Evolutionary conservation across 2,888 invertebrate genomes (phyloP).

Genomic region (Ernsta delagoae): DNA sequence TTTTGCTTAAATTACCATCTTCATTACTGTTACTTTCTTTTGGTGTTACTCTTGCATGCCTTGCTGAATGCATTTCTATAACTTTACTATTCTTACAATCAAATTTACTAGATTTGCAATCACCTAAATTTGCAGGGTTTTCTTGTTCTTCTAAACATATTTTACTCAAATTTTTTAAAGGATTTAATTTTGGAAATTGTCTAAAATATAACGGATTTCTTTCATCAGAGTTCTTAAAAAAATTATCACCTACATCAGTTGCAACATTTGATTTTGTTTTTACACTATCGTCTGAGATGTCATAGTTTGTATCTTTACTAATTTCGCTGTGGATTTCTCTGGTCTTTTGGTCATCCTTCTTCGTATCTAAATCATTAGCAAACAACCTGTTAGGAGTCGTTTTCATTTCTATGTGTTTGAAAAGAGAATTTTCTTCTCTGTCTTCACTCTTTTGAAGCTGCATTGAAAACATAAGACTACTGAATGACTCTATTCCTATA

Average conservation of each 20-base stretch:
- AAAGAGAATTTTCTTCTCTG: not conserved
- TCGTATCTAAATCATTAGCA: not conserved
- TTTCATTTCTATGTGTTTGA: conserved; percentile 22
- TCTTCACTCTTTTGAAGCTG: conserved; percentile 3
- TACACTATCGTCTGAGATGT: not conserved
- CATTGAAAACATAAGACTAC: conserved; percentile 45
- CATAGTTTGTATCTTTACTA: not conserved
- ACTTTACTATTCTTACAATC: not conserved
- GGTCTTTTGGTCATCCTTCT: not conserved
- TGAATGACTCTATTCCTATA: conserved; percentile 53
- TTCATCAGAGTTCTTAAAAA: not conserved
- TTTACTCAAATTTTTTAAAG: not conserved
- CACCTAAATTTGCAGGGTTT: not conserved
- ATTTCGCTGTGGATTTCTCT: not conserved
- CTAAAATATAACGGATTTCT: not conserved
- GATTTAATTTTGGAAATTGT: not conserved
- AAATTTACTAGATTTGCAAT: not conserved
- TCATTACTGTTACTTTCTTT: not conserved
- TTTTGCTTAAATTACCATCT: not conserved
- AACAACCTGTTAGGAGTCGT: not conserved
- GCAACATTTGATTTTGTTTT: not conserved
- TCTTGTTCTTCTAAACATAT: not conserved
- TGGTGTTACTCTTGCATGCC: not conserved
- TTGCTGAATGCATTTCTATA: not conserved
- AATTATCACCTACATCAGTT: conserved; percentile 1